phyloP scores from a whole-genome alignment of 1,140 invertebrate species.

The Drosophila miranda region DNA sequence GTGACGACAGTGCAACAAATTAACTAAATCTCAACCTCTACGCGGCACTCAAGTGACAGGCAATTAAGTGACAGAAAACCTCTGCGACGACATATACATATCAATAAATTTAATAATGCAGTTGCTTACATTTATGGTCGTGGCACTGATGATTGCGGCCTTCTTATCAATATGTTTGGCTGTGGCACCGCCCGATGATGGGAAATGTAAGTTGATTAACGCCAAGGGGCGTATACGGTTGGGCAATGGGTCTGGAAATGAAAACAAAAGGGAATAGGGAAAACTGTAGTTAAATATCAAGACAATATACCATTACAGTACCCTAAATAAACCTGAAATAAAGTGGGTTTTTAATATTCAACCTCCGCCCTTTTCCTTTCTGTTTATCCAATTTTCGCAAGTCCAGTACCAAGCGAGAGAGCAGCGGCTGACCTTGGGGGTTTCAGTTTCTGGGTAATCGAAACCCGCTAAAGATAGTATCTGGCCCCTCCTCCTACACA shows the following conservation, averaged over 20 bases:
- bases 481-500: background rate
- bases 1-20: constrained; percentile 1
- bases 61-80: too few species aligned
- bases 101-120: constrained; percentile 45
- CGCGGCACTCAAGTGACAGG: too few species aligned
- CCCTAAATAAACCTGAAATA: too few species aligned
- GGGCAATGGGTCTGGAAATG: constrained; percentile 11
- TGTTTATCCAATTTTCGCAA: too few species aligned
- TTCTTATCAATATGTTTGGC: constrained; percentile 55
- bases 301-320: too few species aligned
- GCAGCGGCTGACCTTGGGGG: constrained; percentile 23
- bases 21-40: constrained; percentile 2
- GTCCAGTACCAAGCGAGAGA: constrained; percentile 28
- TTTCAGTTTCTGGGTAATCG: constrained; percentile 26
- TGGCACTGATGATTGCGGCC: constrained; percentile 22
- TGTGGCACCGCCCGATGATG: constrained; percentile 63
- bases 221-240: background rate
- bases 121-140: constrained; percentile 29
- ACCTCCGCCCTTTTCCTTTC: too few species aligned
- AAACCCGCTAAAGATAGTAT: constrained; percentile 51
- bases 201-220: constrained; percentile 72
- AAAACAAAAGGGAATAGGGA: background rate
- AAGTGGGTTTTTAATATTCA: too few species aligned
- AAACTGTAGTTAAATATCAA: constrained; percentile 4
- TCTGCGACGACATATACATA: background rate